phyloP scores from a whole-genome alignment of 2,113 vertebrate species.

The Vulpes lagopus region DNA sequence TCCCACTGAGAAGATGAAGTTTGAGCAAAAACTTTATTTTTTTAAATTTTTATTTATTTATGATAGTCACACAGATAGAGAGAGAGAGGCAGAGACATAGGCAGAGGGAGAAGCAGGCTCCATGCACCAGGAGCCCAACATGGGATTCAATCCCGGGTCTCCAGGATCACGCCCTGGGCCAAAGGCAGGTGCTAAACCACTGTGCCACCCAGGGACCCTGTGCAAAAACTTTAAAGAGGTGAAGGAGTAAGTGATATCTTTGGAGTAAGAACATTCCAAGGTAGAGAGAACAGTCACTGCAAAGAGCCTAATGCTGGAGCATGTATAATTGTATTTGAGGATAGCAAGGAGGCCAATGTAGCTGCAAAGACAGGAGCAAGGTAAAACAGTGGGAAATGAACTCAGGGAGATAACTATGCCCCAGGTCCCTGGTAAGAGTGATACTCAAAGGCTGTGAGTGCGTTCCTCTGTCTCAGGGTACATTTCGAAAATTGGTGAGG shows the following conservation, averaged over 20 bases:
- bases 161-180: too few species aligned
- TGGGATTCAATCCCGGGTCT: too few species aligned
- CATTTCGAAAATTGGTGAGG: background rate
- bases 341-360: background rate
- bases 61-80: too few species aligned
- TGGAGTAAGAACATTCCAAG: background rate
- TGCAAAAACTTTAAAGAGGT: background rate
- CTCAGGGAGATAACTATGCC: background rate
- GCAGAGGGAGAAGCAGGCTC: too few species aligned
- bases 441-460: background rate
- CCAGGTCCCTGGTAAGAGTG: background rate
- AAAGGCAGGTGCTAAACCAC: too few species aligned
- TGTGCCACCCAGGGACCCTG: too few species aligned
- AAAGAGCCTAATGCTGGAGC: background rate
- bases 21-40: background rate
- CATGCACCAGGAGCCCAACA: too few species aligned
- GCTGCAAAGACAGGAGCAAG: background rate
- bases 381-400: background rate
- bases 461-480: background rate
- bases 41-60: too few species aligned
- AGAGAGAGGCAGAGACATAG: too few species aligned
- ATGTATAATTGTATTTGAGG: background rate
- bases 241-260: background rate
- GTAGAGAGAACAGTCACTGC: background rate
- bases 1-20: background rate